Percentiles rank a stretch among this genome's conserved stretches.
Conservation (phyloP, 2,797 vertebrate genomes). For the Loris lydekkerianus region DNA sequence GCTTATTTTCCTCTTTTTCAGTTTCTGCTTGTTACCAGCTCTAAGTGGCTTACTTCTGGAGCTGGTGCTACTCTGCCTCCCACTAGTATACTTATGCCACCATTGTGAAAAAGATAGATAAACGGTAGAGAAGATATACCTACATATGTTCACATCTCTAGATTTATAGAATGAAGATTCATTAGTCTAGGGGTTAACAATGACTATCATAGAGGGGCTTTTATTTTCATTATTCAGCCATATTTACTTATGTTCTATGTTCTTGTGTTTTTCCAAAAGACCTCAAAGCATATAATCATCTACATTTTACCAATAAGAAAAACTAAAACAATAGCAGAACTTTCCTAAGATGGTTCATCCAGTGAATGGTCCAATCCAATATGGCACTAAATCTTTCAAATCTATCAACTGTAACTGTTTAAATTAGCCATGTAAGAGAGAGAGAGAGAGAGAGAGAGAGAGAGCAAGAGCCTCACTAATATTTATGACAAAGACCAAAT, state of each 20-base stretch:
- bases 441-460: too few relatives aligned
- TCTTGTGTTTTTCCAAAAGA: not conserved
- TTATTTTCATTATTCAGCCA: not conserved
- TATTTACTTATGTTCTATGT: not conserved
- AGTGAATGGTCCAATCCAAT: not conserved
- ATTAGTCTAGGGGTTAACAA: not conserved
- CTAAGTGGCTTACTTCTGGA: not conserved
- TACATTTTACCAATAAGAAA: not conserved
- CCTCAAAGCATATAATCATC: not conserved
- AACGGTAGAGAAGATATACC: not conserved
- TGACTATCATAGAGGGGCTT: not conserved
- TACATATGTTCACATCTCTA: not conserved
- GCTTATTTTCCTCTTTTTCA: not conserved
- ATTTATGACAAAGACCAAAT: not conserved
- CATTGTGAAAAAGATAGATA: constrained; percentile 1
- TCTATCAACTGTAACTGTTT: not conserved
- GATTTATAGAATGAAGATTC: not conserved
- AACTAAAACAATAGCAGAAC: not conserved
- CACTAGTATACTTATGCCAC: not conserved
- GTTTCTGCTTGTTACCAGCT: not conserved
- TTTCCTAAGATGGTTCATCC: not conserved
- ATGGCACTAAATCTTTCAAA: not conserved
- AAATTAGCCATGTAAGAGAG: not conserved
- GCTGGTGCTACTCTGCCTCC: not conserved
- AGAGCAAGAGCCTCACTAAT: not conserved